Evolutionary conservation across 37 sponge, comb jelly and placozoan species (phyloP).

Genomic region (Beroe forskalii): DNA sequence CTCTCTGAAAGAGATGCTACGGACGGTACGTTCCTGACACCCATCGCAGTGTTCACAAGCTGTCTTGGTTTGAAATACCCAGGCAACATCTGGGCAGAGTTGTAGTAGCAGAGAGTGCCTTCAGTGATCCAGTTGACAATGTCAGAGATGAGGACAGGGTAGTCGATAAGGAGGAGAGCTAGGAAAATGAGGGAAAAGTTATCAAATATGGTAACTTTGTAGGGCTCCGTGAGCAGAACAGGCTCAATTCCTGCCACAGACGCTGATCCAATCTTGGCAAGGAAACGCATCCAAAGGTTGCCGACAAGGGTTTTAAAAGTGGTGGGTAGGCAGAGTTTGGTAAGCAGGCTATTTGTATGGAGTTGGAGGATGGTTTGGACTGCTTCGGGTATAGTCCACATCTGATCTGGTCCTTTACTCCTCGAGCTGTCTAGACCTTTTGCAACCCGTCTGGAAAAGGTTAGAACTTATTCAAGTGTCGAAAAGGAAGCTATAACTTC

Average conservation of each 20-base stretch:
- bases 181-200: background rate
- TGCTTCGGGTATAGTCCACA: conserved; percentile 51
- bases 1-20: background rate
- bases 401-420: background rate
- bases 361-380: background rate
- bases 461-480: background rate
- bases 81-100: background rate
- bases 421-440: conserved; percentile 12
- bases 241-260: background rate
- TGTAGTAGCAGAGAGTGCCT: conserved; percentile 12
- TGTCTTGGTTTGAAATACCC: conserved; percentile 9
- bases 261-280: conserved; percentile 22
- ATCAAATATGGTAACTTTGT: conserved; percentile 52
- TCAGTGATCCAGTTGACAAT: conserved; percentile 5
- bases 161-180: background rate
- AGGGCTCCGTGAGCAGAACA: background rate
- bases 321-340: background rate
- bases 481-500: no score
- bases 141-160: background rate
- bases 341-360: background rate
- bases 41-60: background rate
- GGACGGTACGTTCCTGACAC: background rate
- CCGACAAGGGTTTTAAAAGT: background rate
- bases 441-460: background rate
- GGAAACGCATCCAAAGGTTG: conserved; percentile 9